Conservation (phyloP, 2,797 vertebrate species). For the Carcharodon carcharias region DNA sequence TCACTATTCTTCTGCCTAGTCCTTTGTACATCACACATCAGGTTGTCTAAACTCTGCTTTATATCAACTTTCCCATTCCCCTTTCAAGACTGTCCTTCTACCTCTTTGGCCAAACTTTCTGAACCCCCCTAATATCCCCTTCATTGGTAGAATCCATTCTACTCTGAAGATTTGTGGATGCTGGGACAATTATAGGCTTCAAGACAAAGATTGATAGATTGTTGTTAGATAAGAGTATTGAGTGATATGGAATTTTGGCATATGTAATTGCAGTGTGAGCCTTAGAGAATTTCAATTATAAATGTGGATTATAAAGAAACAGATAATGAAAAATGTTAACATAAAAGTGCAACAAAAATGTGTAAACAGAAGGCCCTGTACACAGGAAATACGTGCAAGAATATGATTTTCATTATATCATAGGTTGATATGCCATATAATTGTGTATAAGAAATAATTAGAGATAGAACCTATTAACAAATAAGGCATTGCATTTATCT, state of each 20-base stretch:
- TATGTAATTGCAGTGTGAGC: background rate
- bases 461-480: background rate
- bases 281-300: background rate
- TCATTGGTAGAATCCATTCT: background rate
- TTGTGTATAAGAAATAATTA: background rate
- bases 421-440: background rate
- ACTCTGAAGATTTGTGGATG: too few species aligned
- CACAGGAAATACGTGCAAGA: background rate
- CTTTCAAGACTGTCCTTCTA: background rate
- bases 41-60: too few species aligned
- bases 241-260: background rate
- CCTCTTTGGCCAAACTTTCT: background rate
- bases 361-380: background rate
- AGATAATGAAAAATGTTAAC: background rate
- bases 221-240: background rate
- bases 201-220: background rate
- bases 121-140: background rate
- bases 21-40: background rate
- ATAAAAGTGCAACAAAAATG: background rate
- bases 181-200: background rate
- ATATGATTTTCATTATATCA: background rate
- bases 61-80: background rate
- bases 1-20: background rate
- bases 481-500: background rate
- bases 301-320: background rate